phyloP scores from a whole-genome alignment of 2,888 invertebrate genomes.

The Galerucella nymphaeae region DNA sequence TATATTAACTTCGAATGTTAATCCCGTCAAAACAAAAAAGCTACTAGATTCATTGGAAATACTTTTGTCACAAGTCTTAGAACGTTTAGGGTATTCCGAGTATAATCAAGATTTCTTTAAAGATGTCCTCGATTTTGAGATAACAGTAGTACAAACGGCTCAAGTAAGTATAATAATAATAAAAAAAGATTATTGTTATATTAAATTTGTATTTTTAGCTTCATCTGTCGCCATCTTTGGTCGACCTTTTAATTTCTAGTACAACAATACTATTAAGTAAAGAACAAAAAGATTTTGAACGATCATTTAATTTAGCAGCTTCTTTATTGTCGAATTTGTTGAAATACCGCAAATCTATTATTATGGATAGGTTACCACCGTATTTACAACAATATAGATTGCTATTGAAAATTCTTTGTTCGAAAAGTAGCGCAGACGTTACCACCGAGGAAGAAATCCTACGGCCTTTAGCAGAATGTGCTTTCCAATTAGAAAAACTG shows the following conservation, averaged over 20 bases:
- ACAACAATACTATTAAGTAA: conserved; percentile 49
- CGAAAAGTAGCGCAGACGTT: conserved; percentile 53
- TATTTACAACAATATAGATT: conserved; percentile 60
- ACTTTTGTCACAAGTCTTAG: conserved; percentile 52
- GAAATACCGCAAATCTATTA: conserved; percentile 56
- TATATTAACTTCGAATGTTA: conserved; percentile 56
- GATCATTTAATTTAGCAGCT: conserved; percentile 50
- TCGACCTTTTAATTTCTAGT: conserved; percentile 55
- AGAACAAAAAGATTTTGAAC: conserved; percentile 49
- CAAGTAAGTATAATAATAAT: conserved; percentile 51
- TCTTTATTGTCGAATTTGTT: conserved; percentile 57
- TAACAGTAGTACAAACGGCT: conserved; percentile 54
- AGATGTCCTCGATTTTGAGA: conserved; percentile 54
- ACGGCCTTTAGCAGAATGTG: conserved; percentile 57
- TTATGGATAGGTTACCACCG: conserved; percentile 60
- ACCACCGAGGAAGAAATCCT: conserved; percentile 42
- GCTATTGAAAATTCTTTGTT: conserved; percentile 56
- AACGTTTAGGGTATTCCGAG: conserved; percentile 43
- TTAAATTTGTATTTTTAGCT: conserved; percentile 53
- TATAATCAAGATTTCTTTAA: conserved; percentile 49
- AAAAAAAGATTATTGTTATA: background rate
- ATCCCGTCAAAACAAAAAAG: conserved; percentile 55
- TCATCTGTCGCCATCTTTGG: conserved; percentile 53
- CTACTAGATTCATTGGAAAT: conserved; percentile 54
- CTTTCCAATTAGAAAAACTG: conserved; percentile 62